Evolutionary conservation across 2,113 vertebrate genomes (phyloP).

Genomic region (Dipodomys merriami): DNA sequence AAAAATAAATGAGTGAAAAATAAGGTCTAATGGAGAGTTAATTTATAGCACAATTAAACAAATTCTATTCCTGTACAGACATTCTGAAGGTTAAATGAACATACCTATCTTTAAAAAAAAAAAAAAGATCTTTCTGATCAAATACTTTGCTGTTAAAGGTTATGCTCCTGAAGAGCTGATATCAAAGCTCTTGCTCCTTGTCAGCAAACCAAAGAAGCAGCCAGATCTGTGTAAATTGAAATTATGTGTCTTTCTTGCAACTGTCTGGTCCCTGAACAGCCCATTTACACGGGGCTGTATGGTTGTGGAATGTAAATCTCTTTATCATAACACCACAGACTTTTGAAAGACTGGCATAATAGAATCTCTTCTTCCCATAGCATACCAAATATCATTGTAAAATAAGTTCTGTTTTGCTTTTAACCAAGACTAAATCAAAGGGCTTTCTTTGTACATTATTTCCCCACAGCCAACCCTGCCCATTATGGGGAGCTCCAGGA

Average conservation of each 20-base stretch:
- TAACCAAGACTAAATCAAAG: constrained; percentile 51
- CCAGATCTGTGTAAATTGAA: constrained; percentile 59
- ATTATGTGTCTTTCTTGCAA: constrained; percentile 55
- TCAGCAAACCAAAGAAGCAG: constrained; percentile 51
- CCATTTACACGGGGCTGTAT: constrained; percentile 14
- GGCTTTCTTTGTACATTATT: constrained; percentile 18
- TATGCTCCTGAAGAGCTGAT: constrained; percentile 45
- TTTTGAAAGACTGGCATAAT: constrained; percentile 61
- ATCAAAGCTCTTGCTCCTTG: constrained; percentile 28
- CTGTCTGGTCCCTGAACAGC: constrained; percentile 50
- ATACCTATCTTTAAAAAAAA: background rate
- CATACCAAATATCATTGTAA: constrained; percentile 26
- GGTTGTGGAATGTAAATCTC: constrained; percentile 34
- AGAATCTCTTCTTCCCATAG: constrained; percentile 56
- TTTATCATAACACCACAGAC: constrained; percentile 63
- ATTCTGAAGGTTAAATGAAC: constrained; percentile 44
- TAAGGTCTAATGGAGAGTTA: background rate
- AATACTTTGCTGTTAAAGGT: constrained; percentile 40
- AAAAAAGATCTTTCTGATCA: constrained; percentile 37
- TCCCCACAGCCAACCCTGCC: background rate
- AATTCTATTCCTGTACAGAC: constrained; percentile 6
- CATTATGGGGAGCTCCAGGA: background rate
- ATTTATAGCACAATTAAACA: constrained; percentile 31
- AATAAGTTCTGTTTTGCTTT: constrained; percentile 29
- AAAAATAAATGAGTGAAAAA: too few species aligned